Conservation (phyloP, 2,113 vertebrate genomes). For the Pavo muticus region DNA sequence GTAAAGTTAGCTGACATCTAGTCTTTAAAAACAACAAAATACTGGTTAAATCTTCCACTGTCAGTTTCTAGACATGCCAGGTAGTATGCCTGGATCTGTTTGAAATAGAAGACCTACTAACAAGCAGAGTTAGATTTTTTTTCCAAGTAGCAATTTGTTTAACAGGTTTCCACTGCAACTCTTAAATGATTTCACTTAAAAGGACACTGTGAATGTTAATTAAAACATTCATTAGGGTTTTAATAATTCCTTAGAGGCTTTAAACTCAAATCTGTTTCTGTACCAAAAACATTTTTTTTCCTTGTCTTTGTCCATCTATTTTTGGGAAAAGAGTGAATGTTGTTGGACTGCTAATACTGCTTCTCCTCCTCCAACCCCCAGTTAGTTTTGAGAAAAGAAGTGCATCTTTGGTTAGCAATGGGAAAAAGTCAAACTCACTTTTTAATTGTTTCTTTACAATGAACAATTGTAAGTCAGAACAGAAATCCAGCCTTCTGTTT, state of each 20-base stretch:
- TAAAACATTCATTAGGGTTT: conserved; percentile 59
- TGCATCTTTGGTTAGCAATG: neutral
- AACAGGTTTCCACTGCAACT: conserved; percentile 39
- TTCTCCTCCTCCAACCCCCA: neutral
- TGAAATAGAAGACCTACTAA: neutral
- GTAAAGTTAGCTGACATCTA: neutral
- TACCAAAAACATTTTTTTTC: conserved; percentile 41
- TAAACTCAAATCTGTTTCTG: conserved; percentile 39
- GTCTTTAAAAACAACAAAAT: neutral
- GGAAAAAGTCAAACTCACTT: neutral
- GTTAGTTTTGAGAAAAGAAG: neutral
- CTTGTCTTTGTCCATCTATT: conserved; percentile 6
- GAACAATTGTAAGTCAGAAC: neutral
- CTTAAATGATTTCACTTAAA: conserved; percentile 43
- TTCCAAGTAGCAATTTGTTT: conserved; percentile 40
- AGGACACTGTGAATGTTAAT: conserved; percentile 55
- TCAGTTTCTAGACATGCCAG: neutral
- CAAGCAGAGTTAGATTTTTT: neutral
- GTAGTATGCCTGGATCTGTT: neutral
- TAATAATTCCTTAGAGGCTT: conserved; percentile 61
- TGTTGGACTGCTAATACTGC: neutral
- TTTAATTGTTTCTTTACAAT: neutral
- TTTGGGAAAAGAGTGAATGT: neutral
- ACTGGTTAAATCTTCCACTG: neutral
- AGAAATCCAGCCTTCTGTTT: neutral